A percentile compares a stretch with the other conserved stretches of the same genome.
Conservation (phyloP, 2,888 invertebrate species). For the Heteromyza rotundicornis region DNA sequence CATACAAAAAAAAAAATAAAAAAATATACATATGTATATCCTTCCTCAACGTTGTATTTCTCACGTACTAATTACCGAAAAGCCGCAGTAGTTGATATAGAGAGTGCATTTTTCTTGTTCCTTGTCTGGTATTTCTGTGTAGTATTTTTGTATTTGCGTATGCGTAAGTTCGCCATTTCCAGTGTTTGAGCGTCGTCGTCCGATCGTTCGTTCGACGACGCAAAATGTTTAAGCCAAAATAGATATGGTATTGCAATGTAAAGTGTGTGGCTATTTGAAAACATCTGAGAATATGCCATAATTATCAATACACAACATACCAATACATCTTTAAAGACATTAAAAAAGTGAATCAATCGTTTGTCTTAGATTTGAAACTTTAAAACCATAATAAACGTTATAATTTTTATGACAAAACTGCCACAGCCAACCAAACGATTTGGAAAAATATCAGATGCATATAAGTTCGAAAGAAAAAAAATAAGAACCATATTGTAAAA, state of each 20-base stretch:
- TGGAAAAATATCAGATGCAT: slow-evolving; percentile 1
- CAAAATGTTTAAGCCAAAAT: too few species aligned
- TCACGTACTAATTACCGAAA: neutral
- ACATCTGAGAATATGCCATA: neutral
- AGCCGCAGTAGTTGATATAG: too few species aligned
- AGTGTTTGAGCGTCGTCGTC: too few species aligned
- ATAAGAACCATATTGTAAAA: slow-evolving; percentile 27
- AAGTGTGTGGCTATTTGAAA: neutral
- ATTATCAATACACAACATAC: neutral
- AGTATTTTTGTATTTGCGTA: slow-evolving; percentile 6
- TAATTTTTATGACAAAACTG: slow-evolving; percentile 37
- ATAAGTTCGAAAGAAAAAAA: slow-evolving; percentile 1
- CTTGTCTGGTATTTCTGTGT: neutral
- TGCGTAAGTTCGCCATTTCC: neutral
- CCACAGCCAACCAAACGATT: neutral
- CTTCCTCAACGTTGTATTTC: too few species aligned
- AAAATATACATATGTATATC: too few species aligned
- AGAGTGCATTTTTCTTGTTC: neutral
- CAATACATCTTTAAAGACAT: neutral
- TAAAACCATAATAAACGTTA: slow-evolving; percentile 17
- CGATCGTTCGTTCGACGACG: too few species aligned
- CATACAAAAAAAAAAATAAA: too few species aligned
- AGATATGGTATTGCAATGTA: too few species aligned
- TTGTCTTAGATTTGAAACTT: neutral
- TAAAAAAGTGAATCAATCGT: too few species aligned